These are phyloP conservation scores for Notolabrus celidotus DNA, from an alignment of 2,797 vertebrate species.

Conservation along the genomic window DNA sequence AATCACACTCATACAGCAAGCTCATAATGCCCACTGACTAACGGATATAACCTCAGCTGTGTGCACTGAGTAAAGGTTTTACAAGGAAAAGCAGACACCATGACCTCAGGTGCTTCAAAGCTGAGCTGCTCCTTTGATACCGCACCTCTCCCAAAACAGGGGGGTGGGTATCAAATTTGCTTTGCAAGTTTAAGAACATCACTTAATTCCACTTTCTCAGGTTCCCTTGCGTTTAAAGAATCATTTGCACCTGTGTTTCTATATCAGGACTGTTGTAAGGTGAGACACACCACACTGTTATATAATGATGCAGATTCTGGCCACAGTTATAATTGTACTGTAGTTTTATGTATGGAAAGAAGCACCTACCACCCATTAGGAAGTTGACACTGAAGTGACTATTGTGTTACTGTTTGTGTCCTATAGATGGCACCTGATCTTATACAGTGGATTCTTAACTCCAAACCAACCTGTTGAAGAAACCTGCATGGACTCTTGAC, in stretches of 20 bases:
- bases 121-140: constrained; percentile 57
- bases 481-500: constrained; percentile 63
- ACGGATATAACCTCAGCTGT: constrained; percentile 25
- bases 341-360: not conserved
- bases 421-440: constrained; percentile 67
- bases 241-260: constrained; percentile 80
- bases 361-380: constrained; percentile 9
- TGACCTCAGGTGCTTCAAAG: constrained; percentile 60
- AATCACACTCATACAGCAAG: constrained; percentile 16
- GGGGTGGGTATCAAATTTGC: constrained; percentile 69
- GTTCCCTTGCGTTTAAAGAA: constrained; percentile 79
- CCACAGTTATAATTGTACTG: constrained; percentile 11
- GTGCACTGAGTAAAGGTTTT: constrained; percentile 36
- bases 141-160: constrained; percentile 45
- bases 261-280: constrained; percentile 70
- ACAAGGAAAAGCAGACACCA: constrained; percentile 59
- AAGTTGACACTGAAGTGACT: constrained; percentile 10
- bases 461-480: constrained; percentile 60
- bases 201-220: constrained; percentile 84
- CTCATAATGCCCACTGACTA: constrained; percentile 12
- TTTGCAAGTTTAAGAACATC: constrained; percentile 77
- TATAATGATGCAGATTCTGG: constrained; percentile 11
- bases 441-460: constrained; percentile 58
- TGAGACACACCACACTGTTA: constrained; percentile 60
- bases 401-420: constrained; percentile 49